These are phyloP conservation scores for Motacilla tschutschensis DNA, from an alignment of 2,113 vertebrate genomes.

Conservation along the genomic window DNA sequence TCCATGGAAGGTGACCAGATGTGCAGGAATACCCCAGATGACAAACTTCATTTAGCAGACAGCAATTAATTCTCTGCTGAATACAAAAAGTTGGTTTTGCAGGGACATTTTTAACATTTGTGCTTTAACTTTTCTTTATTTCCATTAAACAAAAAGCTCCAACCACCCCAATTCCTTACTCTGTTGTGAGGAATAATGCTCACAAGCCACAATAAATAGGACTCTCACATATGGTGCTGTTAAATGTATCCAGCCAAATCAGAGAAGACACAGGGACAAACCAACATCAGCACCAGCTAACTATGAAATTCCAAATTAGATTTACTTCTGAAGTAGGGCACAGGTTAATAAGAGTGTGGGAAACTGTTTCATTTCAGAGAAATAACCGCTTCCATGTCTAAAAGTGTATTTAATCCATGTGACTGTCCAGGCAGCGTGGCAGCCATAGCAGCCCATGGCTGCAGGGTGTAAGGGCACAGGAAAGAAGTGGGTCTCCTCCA, in stretches of 20 bases:
- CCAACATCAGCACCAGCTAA: not conserved
- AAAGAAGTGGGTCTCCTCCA: not conserved
- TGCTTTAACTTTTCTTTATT: not conserved
- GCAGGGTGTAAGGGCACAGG: not conserved
- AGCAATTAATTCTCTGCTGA: not conserved
- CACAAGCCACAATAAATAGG: not conserved
- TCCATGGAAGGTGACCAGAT: not conserved
- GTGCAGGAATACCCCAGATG: not conserved
- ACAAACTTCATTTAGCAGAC: not conserved
- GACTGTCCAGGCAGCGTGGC: not conserved
- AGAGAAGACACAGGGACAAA: not conserved
- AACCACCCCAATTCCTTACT: not conserved
- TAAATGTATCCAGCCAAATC: not conserved
- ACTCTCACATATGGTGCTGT: fast-evolving
- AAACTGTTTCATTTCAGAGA: slow-evolving; percentile 6
- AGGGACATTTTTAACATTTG: not conserved
- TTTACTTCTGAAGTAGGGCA: slow-evolving; percentile 4
- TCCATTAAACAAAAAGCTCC: not conserved
- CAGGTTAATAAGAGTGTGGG: not conserved
- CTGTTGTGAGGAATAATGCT: not conserved
- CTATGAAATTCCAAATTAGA: not conserved
- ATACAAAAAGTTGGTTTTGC: not conserved
- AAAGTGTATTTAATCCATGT: not conserved
- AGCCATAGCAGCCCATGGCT: not conserved
- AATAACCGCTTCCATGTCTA: not conserved